Percentiles rank a stretch among this genome's conserved stretches.
phyloP scores from a whole-genome alignment of 35 echinoderm and acorn worm species.

The Amphiura filiformis region DNA sequence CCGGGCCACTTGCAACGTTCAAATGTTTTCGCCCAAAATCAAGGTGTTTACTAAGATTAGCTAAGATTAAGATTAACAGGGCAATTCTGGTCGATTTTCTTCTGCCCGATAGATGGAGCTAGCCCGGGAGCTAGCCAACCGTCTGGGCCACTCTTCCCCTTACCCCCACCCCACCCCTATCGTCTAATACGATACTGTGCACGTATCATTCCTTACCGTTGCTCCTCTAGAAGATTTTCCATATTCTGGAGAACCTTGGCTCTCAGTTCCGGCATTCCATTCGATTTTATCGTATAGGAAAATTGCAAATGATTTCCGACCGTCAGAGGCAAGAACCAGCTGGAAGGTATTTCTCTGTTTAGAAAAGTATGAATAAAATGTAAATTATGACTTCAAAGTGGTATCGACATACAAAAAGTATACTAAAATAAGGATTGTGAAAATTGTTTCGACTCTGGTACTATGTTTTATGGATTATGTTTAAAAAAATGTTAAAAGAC shows the following conservation, averaged over 20 bases:
- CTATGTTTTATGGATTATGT: too few relatives aligned
- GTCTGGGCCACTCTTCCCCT: too few relatives aligned
- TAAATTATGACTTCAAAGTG: background rate
- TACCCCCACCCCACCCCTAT: too few relatives aligned
- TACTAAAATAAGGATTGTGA: background rate
- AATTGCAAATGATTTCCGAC: conserved; percentile 81
- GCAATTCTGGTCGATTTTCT: too few relatives aligned
- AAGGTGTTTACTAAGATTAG: too few relatives aligned
- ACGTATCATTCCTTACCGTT: conserved; percentile 15
- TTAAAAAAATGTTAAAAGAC: background rate
- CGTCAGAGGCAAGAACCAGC: conserved; percentile 75
- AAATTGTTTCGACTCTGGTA: too few relatives aligned
- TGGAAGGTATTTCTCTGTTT: conserved; percentile 86
- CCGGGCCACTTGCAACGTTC: too few relatives aligned
- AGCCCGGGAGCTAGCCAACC: too few relatives aligned
- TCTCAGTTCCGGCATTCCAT: conserved; percentile 87
- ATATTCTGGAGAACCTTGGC: conserved; percentile 51
- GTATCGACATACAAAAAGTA: background rate
- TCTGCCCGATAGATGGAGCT: too few relatives aligned
- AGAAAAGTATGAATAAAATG: background rate
- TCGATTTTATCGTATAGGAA: conserved; percentile 68
- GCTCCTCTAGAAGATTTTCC: conserved; percentile 73
- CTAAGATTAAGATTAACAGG: too few relatives aligned
- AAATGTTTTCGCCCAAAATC: too few relatives aligned
- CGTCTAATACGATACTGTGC: too few relatives aligned